A percentile compares a stretch with the other conserved stretches of the same genome.
phyloP scores from a whole-genome alignment of 1,140 invertebrate genomes.

The Lutraria rhynchaena region DNA sequence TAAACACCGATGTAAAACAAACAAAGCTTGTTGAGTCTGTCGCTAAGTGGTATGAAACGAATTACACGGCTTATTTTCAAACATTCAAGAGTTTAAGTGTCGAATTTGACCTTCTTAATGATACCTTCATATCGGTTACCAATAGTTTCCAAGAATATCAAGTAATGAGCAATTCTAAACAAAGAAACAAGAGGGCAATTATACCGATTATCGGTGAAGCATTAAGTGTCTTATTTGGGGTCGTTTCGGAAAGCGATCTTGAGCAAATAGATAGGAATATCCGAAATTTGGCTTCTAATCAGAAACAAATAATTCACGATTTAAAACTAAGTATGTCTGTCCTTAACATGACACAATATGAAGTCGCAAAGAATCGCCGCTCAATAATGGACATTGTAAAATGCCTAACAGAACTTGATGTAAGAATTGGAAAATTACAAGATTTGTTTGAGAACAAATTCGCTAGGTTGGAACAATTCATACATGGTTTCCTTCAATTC shows the following conservation, averaged over 20 bases:
- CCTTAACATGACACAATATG: slow-evolving; percentile 32
- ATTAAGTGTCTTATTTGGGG: slow-evolving; percentile 46
- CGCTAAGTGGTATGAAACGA: not conserved
- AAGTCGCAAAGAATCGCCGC: slow-evolving; percentile 43
- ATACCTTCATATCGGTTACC: not conserved
- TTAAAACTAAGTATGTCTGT: slow-evolving; percentile 24
- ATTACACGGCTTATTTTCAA: not conserved
- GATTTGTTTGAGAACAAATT: not conserved
- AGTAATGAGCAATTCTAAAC: not conserved
- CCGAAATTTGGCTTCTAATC: slow-evolving; percentile 27
- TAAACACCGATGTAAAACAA: not conserved
- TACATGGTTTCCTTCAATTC: slow-evolving; percentile 13
- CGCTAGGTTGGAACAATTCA: slow-evolving; percentile 12
- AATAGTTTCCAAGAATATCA: not conserved
- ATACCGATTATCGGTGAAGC: slow-evolving; percentile 46
- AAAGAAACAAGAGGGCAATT: slow-evolving; percentile 20
- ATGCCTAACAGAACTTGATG: not conserved
- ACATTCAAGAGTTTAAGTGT: not conserved
- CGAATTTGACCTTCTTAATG: not conserved
- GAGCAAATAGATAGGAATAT: slow-evolving; percentile 22
- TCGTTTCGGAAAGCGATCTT: slow-evolving; percentile 34
- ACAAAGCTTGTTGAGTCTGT: not conserved
- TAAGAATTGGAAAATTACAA: not conserved
- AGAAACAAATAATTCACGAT: slow-evolving; percentile 35
- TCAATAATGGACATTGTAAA: slow-evolving; percentile 28